Base-by-base conservation (phyloP, 2,797 vertebrate species). In the Galagoides demidoff region DNA sequence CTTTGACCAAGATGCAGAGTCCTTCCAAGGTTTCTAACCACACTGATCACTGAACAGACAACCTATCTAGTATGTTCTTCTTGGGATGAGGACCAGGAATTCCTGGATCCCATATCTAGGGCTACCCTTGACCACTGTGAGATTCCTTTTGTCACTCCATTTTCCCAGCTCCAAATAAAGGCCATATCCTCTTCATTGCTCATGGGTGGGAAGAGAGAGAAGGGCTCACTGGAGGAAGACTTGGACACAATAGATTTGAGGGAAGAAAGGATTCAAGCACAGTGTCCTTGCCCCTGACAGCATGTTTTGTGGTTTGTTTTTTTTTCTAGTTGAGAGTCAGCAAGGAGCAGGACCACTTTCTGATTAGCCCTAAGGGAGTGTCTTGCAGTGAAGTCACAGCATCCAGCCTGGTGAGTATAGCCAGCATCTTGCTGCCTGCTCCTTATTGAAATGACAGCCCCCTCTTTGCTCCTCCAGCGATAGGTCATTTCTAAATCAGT, bases 281-380 rank as follows among this genome's bases (percentile, higher is more conserved):
- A 27, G 22, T 27, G 8, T 78, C 59, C 13, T 81, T 59, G n/a
- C 55, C 39, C 27, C 78, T 90, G 86, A 95, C 29, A 79, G 68
- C 4, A 43, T 43, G 39, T 43, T 43, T 43, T 43, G 39, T 43
- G 7, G 39, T 6, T 43, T 43, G 5, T 94, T 66, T 97, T 88
- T 82, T 84, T 88, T 95, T 55, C 98, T 52, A 99, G 99, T 98
- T 99, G 94, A 99, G 99, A 85, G 99, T 99, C 55, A 99, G 99
- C 98, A 99, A 99, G 98, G 99, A 99, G 93, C 99, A 99, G 97
- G 99, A 99, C 83, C 99, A 99, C 85, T 99, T 99, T 98, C 97
- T 99, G 97, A 99, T 99, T 93, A 99, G 99, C 96, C 99, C 99
- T 0, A 98, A 99, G 1, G 99, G 99, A 31, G 97, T 99, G 93